Evolutionary conservation across 2,797 vertebrate genomes (phyloP).

Genomic region (Carapus acus): DNA sequence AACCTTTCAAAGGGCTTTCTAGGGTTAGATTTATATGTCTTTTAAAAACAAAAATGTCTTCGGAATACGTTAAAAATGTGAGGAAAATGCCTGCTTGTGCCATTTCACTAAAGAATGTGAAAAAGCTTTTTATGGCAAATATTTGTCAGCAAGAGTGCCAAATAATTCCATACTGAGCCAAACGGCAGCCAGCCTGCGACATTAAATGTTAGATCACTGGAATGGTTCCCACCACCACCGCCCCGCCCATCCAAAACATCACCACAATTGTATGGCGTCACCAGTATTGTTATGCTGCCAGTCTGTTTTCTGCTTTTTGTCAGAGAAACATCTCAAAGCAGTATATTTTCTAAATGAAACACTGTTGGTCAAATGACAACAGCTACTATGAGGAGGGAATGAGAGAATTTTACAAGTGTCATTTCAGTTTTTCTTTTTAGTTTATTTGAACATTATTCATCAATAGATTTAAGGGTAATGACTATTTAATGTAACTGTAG

Average conservation of each 20-base stretch:
- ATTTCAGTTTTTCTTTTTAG: slow-evolving; percentile 66
- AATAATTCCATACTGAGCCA: slow-evolving; percentile 73
- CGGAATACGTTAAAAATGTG: slow-evolving; percentile 44
- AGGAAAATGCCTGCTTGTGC: slow-evolving; percentile 63
- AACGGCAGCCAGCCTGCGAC: slow-evolving; percentile 68
- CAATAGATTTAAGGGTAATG: slow-evolving; percentile 76
- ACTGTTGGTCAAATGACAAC: slow-evolving; percentile 68
- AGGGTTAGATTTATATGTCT: slow-evolving; percentile 63
- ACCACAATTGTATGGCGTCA: slow-evolving; percentile 56
- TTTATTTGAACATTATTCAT: slow-evolving; percentile 75
- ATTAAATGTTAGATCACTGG: slow-evolving; percentile 63
- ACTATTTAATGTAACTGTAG: slow-evolving; percentile 80
- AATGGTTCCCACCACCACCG: slow-evolving; percentile 43
- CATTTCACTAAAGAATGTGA: slow-evolving; percentile 57
- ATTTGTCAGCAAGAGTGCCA: slow-evolving; percentile 68
- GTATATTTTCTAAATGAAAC: slow-evolving; percentile 70
- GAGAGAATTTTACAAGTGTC: slow-evolving; percentile 71
- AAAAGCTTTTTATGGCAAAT: slow-evolving; percentile 62
- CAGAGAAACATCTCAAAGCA: slow-evolving; percentile 66
- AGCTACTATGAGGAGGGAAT: slow-evolving; percentile 66
- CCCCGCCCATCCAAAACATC: slow-evolving; percentile 61
- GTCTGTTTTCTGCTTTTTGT: slow-evolving; percentile 73
- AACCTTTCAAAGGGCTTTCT: slow-evolving; percentile 65
- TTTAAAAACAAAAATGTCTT: slow-evolving; percentile 50
- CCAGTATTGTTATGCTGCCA: slow-evolving; percentile 74